Evolutionary conservation across 2,888 invertebrate genomes (phyloP).

Genomic region (Oligia latruncula): DNA sequence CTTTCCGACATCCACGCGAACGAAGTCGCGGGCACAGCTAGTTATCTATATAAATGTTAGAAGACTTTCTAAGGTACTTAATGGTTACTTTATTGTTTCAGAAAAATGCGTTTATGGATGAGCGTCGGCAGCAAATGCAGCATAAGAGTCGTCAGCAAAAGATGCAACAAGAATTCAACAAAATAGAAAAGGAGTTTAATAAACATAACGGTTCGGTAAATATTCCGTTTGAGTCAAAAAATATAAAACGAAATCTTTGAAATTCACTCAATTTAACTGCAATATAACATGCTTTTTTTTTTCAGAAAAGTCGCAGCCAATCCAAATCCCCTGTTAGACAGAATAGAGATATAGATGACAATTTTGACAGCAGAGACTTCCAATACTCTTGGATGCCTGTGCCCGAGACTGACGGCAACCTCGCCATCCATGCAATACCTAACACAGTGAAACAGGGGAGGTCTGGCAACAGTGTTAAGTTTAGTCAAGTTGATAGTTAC

Average conservation of each 20-base stretch:
- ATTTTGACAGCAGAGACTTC: slow-evolving; percentile 74
- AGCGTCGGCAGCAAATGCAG: slow-evolving; percentile 76
- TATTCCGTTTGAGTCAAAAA: background rate
- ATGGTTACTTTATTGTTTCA: slow-evolving; percentile 53
- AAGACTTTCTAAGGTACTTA: background rate
- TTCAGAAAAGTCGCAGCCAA: slow-evolving; percentile 71
- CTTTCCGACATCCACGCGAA: background rate
- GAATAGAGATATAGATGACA: slow-evolving; percentile 51
- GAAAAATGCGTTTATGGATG: slow-evolving; percentile 83
- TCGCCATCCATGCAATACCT: slow-evolving; percentile 84
- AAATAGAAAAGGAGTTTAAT: slow-evolving; percentile 80
- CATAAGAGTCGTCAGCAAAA: slow-evolving; percentile 79
- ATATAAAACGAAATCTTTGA: background rate
- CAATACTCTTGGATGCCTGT: slow-evolving; percentile 88
- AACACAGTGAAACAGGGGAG: slow-evolving; percentile 75
- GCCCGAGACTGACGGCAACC: slow-evolving; percentile 82
- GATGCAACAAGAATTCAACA: slow-evolving; percentile 82
- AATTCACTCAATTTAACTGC: background rate
- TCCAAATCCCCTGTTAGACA: slow-evolving; percentile 72
- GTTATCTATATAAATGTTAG: background rate
- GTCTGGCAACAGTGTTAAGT: slow-evolving; percentile 81
- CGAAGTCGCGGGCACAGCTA: background rate
- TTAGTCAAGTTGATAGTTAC: slow-evolving; percentile 84
- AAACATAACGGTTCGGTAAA: slow-evolving; percentile 68
- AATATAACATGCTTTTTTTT: slow-evolving; percentile 31